Evolutionary conservation across 2,888 invertebrate genomes (phyloP).

Genomic region (Endotricha flammealis): DNA sequence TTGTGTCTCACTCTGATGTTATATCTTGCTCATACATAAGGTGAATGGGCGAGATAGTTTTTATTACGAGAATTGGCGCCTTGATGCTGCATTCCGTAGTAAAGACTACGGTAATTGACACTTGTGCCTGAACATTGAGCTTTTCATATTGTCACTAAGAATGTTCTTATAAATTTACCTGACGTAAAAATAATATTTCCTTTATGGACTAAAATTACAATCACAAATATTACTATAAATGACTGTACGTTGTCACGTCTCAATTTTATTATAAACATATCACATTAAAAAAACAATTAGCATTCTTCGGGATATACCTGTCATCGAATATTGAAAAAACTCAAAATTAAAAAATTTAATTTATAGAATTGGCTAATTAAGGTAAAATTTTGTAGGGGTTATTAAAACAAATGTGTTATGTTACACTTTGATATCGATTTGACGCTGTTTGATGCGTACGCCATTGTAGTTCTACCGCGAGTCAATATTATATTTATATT

Average conservation of each 20-base stretch:
- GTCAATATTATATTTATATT: not conserved
- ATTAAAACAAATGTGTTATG: slow-evolving; percentile 46
- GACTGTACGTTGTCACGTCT: slow-evolving; percentile 27
- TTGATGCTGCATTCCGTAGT: no score
- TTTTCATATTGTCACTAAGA: no score
- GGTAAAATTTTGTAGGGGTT: slow-evolving; percentile 51
- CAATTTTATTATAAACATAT: slow-evolving; percentile 34
- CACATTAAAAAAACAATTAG: slow-evolving; percentile 39
- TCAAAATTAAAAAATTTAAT: slow-evolving; percentile 51
- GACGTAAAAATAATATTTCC: no score
- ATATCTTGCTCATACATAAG: no score
- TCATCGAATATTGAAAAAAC: slow-evolving; percentile 39
- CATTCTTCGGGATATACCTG: slow-evolving; percentile 44
- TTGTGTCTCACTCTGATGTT: no score
- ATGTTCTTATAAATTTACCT: no score
- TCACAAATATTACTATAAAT: slow-evolving; percentile 4
- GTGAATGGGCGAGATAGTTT: no score
- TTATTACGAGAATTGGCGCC: no score
- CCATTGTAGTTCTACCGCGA: slow-evolving; percentile 27
- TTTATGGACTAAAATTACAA: no score
- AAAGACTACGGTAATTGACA: no score
- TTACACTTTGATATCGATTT: slow-evolving; percentile 46
- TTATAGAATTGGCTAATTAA: slow-evolving; percentile 65
- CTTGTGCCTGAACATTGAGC: no score
- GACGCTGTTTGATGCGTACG: slow-evolving; percentile 32